Conservation (phyloP, 2,113 vertebrate genomes). For the Crotophaga sulcirostris region DNA sequence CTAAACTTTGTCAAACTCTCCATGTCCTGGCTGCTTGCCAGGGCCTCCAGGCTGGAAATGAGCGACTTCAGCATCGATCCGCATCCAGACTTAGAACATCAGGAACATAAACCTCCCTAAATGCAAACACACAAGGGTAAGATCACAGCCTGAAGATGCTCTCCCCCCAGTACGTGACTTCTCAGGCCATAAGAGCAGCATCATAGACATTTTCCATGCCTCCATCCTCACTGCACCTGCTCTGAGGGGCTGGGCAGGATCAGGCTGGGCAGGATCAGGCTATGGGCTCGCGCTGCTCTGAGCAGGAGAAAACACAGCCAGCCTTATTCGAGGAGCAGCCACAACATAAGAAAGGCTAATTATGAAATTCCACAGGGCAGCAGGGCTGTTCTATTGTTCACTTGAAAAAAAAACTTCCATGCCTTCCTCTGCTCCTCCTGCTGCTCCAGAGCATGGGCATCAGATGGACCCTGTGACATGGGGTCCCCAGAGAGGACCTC, state of each 20-base stretch:
- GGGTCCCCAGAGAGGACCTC: background rate
- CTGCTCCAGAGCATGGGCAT: background rate
- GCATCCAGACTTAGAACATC: background rate
- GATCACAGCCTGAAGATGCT: background rate
- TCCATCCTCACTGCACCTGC: background rate
- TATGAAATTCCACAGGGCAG: conserved; percentile 22
- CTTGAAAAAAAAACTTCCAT: background rate
- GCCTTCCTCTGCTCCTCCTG: background rate
- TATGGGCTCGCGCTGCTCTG: background rate
- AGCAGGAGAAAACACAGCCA: conserved; percentile 14
- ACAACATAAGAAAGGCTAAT: conserved; percentile 2
- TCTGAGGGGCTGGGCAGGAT: background rate
- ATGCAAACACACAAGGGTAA: fast-evolving
- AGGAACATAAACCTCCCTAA: fast-evolving
- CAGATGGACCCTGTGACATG: fast-evolving
- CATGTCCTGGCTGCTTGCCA: background rate
- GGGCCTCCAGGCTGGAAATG: background rate
- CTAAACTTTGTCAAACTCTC: background rate
- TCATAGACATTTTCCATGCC: background rate
- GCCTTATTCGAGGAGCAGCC: conserved; percentile 13
- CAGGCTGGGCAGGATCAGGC: background rate
- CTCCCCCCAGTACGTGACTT: background rate
- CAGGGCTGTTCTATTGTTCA: background rate
- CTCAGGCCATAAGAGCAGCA: background rate
- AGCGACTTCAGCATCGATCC: background rate